Base-by-base conservation (phyloP, 2,113 vertebrate genomes). In the Xiphophorus maculatus region DNA sequence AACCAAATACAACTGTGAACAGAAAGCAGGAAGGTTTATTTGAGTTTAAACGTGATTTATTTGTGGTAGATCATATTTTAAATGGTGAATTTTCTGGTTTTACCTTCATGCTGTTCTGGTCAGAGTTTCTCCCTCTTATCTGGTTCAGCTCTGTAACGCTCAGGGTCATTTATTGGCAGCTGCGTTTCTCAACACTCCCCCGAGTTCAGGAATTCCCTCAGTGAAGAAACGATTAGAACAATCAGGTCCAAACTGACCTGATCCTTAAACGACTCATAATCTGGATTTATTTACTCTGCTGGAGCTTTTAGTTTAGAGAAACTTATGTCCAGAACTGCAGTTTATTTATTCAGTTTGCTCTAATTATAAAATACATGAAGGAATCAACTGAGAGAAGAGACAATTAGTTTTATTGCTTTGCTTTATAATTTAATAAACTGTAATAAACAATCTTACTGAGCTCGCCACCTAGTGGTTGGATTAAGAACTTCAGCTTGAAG, bases 101-200 rank as follows among this genome's bases (percentile, higher is more conserved):
- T 82, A 93, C 90, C 90, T 91, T 89, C 90, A 91, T 91, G 79
- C 25, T 86, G 77, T 33, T 37, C 22, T 32, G 35, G 61, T 74
- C 68, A 67, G 60, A 76, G 70, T 81, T 35, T 15, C 1, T n/a
- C 9, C 2, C 22, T 58, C 12, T 61, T 3, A 0, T 87, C 80
- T 84, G 69, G 13, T 61, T 37, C 69, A 19, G 44, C 25, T 17
- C 72, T 29, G 7, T 1, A 60, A 54, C 6, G n/a, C 17, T n/a
- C 35, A 0, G 33, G 40, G 44, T 80, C 40, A 75, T 87, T 90
- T 82, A 4, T 9, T 22, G 13, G 37, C 8, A 14, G 71, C 63
- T 0, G 28, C 29, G 28, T 84, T 87, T 25, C 73, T 17, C 77
- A 88, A 87, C 73, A 71, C 37, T 17, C 14, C 40, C 66, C 25